Evolutionary conservation across 2,888 invertebrate species (phyloP), one percentile per base, ranked within the genome.

Genomic region (Neuroscelio doddi): DNA sequence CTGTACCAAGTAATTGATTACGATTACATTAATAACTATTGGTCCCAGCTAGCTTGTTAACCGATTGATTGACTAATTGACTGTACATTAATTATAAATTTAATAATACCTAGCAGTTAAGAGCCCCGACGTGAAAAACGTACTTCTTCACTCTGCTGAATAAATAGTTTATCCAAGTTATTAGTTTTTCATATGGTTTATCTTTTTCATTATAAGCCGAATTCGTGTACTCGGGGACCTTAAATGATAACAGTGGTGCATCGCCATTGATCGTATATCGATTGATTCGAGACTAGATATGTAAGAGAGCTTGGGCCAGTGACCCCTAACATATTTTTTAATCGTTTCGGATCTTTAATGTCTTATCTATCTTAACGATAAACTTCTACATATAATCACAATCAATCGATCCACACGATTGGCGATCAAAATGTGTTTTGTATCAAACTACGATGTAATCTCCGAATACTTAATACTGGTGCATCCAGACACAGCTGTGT

Each of bases 321-420:
- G 79, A 78, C 78, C 78, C 75, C 66, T 73, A 71, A 79, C 75
- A 79, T 82, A 81, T 80, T 82, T 82, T 82, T 82, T 80, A 78
- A 81, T 79, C 76, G 73, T 76, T 80, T 78, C 74, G 65, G 75
- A 71, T 71, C 73, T 73, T 70, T 68, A 75, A 74, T 77, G 75
- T 76, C 79, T 76, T 79, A 73, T 71, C 71, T 75, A 70, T 65
- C 66, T 67, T 74, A 71, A 73, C 66, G 64, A 69, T 74, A 70
- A 70, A 65, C 66, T 68, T 74, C 63, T 68, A 66, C 67, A 64
- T 58, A 53, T 66, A 66, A 66, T 65, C 71, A 59, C 64, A 65
- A 64, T 70, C 63, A 66, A 68, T 70, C 63, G 69, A 69, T 70
- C 67, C 50, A 58, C 44, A 50, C 55, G 56, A 57, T 53, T 59